Evolutionary conservation across 2,797 vertebrate genomes (phyloP).

Genomic region (Hafferia zeledoni): DNA sequence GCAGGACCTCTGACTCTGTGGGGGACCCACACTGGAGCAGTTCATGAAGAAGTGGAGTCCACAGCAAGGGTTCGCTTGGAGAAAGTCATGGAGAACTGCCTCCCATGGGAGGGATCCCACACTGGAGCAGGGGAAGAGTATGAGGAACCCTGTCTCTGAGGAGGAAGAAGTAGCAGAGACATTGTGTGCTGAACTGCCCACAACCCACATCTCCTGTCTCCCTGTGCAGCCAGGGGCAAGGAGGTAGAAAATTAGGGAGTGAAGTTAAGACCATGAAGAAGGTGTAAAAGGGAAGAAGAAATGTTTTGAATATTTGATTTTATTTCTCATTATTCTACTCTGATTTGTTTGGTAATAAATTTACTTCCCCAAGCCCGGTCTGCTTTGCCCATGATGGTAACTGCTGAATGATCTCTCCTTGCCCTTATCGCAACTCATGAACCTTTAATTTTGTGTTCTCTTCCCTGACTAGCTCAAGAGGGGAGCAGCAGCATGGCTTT

Average conservation of each 20-base stretch:
- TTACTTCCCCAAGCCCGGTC: background rate
- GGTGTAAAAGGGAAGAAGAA: background rate
- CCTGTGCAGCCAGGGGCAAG: background rate
- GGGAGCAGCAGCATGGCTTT: background rate
- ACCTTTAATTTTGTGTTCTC: background rate
- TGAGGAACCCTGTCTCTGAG: background rate
- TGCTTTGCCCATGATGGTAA: background rate
- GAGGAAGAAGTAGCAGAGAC: background rate
- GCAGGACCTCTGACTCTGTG: fast-evolving
- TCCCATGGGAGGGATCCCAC: background rate
- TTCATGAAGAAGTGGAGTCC: background rate
- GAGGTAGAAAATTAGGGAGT: background rate
- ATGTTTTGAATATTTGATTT: background rate
- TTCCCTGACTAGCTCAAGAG: background rate
- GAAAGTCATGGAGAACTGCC: background rate
- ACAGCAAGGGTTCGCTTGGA: background rate
- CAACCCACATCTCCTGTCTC: background rate
- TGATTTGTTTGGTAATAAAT: background rate
- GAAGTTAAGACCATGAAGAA: background rate
- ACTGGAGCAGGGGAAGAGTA: background rate
- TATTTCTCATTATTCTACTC: background rate
- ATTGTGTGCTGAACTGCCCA: background rate
- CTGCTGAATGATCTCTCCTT: background rate
- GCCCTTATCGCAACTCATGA: background rate
- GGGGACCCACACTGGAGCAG: background rate